Evolutionary conservation across 2,888 invertebrate genomes (phyloP).

Genomic region (Thera obeliscata): DNA sequence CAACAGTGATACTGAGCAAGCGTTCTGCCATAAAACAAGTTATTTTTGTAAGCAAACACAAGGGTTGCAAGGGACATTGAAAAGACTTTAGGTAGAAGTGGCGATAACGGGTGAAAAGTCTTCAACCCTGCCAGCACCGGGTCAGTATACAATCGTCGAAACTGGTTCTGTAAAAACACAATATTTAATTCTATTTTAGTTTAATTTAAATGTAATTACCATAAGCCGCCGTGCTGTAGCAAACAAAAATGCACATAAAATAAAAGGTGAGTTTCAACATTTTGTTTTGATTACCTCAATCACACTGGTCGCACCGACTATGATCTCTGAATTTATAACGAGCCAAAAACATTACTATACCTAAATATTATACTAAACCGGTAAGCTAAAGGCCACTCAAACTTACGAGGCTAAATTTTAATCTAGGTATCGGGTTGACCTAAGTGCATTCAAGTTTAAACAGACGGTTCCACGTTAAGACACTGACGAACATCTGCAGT

Average conservation of each 20-base stretch:
- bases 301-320: slow-evolving; percentile 4
- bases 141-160: too few relatives aligned
- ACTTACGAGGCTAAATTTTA: slow-evolving; percentile 14
- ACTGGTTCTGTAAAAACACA: too few relatives aligned
- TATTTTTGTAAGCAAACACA: too few relatives aligned
- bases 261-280: slow-evolving; percentile 23
- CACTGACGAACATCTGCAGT: too few relatives aligned
- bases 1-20: too few relatives aligned
- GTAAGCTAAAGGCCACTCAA: slow-evolving; percentile 8
- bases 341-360: background rate
- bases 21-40: too few relatives aligned
- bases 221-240: slow-evolving; percentile 11
- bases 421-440: background rate
- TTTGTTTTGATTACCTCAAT: slow-evolving; percentile 3
- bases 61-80: too few relatives aligned
- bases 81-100: too few relatives aligned
- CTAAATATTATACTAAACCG: slow-evolving; percentile 7
- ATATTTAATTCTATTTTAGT: background rate
- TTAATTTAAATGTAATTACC: slow-evolving; percentile 13
- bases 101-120: too few relatives aligned
- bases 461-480: background rate
- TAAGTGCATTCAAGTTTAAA: background rate
- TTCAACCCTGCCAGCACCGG: too few relatives aligned
- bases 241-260: slow-evolving; percentile 16
- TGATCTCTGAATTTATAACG: slow-evolving; percentile 12